Evolutionary conservation across 2,113 vertebrate species (phyloP).

Genomic region (Perccottus glenii): DNA sequence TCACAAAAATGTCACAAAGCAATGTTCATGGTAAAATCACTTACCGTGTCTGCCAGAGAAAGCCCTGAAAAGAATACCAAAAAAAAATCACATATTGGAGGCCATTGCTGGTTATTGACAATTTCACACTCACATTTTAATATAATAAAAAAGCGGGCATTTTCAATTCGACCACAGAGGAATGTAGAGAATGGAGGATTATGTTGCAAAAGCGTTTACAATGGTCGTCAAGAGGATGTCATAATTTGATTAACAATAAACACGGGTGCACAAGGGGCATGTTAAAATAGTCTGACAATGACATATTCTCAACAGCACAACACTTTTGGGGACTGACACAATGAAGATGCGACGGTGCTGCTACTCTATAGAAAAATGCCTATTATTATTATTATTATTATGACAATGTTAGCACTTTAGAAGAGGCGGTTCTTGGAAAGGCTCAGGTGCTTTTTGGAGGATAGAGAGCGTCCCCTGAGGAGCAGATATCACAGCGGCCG

Average conservation of each 20-base stretch:
- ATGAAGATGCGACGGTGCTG: constrained; percentile 33
- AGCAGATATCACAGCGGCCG: constrained; percentile 58
- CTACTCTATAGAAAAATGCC: constrained; percentile 45
- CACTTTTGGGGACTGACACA: constrained; percentile 43
- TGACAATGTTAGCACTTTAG: constrained; percentile 45
- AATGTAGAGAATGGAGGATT: constrained; percentile 51
- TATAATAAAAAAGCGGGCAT: not conserved
- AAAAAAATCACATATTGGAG: constrained; percentile 12
- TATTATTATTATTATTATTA: constrained; percentile 22
- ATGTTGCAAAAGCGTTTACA: constrained; percentile 44
- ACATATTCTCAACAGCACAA: constrained; percentile 7
- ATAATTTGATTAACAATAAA: constrained; percentile 57
- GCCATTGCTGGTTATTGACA: constrained; percentile 13
- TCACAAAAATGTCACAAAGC: not conserved
- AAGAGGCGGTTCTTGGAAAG: constrained; percentile 45
- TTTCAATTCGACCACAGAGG: constrained; percentile 62
- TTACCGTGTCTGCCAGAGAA: constrained; percentile 94
- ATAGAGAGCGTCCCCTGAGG: constrained; percentile 45
- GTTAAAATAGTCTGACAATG: constrained; percentile 46
- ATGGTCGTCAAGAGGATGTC: constrained; percentile 29
- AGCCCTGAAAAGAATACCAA: constrained; percentile 77
- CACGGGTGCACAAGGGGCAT: constrained; percentile 34
- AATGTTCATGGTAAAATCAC: constrained; percentile 35
- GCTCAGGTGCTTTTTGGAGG: constrained; percentile 48
- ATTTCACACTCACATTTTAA: constrained; percentile 38